Percentiles rank a stretch among this genome's conserved stretches.
phyloP scores from a whole-genome alignment of 2,113 vertebrate species.

The Toxotes jaculatrix region DNA sequence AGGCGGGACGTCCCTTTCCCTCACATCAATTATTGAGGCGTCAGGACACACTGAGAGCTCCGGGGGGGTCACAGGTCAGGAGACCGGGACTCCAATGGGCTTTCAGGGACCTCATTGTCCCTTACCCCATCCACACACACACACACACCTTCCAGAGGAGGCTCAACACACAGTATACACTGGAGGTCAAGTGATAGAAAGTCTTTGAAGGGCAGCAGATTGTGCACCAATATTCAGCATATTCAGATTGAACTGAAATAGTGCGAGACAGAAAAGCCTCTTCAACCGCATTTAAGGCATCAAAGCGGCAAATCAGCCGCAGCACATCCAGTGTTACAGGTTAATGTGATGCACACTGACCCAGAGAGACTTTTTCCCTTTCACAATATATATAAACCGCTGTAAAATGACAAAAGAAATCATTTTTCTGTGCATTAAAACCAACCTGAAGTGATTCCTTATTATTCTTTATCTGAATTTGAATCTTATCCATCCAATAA shows the following conservation, averaged over 20 bases:
- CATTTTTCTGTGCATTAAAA: too few species aligned
- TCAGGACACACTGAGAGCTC: slow-evolving; percentile 75
- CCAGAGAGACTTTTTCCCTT: too few species aligned
- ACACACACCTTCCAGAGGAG: background rate
- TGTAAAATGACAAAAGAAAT: too few species aligned
- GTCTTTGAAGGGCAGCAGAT: background rate
- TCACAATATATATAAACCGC: too few species aligned
- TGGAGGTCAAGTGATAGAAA: slow-evolving; percentile 9
- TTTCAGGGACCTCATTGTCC: slow-evolving; percentile 56
- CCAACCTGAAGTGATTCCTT: too few species aligned
- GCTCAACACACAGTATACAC: background rate
- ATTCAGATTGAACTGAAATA: background rate
- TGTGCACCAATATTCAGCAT: background rate
- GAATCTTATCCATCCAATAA: too few species aligned
- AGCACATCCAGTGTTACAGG: too few species aligned
- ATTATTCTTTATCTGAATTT: too few species aligned
- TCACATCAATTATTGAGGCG: slow-evolving; percentile 84
- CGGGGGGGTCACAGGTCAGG: slow-evolving; percentile 79
- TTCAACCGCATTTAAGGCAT: too few species aligned
- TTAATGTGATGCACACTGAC: too few species aligned
- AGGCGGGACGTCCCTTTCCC: slow-evolving; percentile 68
- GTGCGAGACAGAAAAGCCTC: background rate
- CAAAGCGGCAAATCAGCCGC: too few species aligned
- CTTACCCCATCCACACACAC: background rate
- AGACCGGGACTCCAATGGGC: slow-evolving; percentile 65